phyloP scores from a whole-genome alignment of 2,113 vertebrate genomes.

The Arenaria interpres region DNA sequence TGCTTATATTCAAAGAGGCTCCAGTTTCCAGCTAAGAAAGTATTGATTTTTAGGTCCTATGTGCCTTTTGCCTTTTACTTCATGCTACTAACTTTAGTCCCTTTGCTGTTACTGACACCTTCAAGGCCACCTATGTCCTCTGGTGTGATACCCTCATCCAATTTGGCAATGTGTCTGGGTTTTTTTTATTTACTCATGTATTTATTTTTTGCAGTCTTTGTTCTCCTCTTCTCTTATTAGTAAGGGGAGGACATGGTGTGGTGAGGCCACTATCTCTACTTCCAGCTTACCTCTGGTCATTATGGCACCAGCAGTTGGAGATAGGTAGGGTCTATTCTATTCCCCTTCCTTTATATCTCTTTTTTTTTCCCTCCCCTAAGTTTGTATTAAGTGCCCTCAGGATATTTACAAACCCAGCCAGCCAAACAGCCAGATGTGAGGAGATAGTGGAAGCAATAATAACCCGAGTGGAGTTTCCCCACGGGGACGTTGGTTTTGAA shows the following conservation, averaged over 20 bases:
- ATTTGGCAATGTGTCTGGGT: background rate
- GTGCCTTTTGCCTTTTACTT: background rate
- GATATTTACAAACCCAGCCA: constrained; percentile 2
- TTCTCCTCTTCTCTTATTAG: background rate
- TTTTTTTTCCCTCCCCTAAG: background rate
- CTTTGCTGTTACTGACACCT: background rate
- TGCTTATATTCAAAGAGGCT: background rate
- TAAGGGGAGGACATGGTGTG: background rate
- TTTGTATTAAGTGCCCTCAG: background rate
- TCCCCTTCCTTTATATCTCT: background rate
- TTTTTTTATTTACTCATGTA: background rate
- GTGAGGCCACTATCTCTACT: background rate
- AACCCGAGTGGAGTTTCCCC: background rate
- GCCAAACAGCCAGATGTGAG: background rate
- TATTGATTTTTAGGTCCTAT: background rate
- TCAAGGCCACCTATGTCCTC: background rate
- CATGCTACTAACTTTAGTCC: background rate
- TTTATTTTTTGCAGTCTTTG: background rate
- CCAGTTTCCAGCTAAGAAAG: background rate
- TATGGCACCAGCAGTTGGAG: background rate
- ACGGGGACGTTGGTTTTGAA: background rate
- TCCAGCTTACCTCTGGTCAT: background rate
- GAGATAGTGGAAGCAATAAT: background rate
- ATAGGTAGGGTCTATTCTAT: background rate
- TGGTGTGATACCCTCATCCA: background rate